Conservation (phyloP, 2,888 invertebrate genomes). For the Palloptera scutellata region DNA sequence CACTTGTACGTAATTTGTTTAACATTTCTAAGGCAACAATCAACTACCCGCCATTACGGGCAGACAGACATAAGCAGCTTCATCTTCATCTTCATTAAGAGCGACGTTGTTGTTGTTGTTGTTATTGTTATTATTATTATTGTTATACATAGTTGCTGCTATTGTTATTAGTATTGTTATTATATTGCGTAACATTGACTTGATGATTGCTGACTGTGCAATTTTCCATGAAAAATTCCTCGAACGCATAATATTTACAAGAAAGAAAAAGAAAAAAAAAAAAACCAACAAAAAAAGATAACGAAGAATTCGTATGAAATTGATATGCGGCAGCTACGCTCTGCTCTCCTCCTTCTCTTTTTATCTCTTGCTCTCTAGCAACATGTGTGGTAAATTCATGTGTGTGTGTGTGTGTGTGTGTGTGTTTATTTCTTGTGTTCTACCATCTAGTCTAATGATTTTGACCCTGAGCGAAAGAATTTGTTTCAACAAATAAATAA, state of each 20-base stretch:
- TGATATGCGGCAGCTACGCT: too few relatives aligned
- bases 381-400: not conserved
- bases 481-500: not conserved
- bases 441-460: not conserved
- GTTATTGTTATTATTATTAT: not conserved
- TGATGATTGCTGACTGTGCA: conserved; percentile 2
- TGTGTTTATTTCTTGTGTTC: not conserved
- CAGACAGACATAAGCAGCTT: conserved; percentile 12
- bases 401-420: not conserved
- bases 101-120: not conserved
- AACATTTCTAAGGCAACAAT: not conserved
- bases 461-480: not conserved
- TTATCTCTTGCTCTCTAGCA: too few relatives aligned
- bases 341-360: too few relatives aligned
- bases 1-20: too few relatives aligned
- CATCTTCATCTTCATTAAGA: not conserved
- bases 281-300: too few relatives aligned
- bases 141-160: not conserved
- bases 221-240: conserved; percentile 13
- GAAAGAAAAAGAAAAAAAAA: too few relatives aligned
- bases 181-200: not conserved
- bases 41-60: conserved; percentile 8
- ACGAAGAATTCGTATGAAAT: too few relatives aligned
- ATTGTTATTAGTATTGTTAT: conserved; percentile 8
- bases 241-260: conserved; percentile 11